Evolutionary conservation across 2,113 vertebrate genomes (phyloP).

Genomic region (Pandion haliaetus): DNA sequence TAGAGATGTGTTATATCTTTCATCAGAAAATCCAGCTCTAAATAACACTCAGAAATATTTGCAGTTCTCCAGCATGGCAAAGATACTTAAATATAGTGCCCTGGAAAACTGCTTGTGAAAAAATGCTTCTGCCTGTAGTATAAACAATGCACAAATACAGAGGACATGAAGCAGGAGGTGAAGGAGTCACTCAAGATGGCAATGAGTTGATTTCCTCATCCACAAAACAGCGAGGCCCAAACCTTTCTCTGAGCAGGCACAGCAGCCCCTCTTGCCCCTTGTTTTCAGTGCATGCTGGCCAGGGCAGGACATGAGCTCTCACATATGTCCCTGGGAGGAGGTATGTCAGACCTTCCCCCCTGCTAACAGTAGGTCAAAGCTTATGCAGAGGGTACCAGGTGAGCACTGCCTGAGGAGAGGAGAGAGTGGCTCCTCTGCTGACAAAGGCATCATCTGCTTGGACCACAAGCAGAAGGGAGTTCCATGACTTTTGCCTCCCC

Average conservation of each 20-base stretch:
- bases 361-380: not conserved
- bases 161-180: not conserved
- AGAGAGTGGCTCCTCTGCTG: not conserved
- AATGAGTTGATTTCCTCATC: not conserved
- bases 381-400: not conserved
- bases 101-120: not conserved
- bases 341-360: not conserved
- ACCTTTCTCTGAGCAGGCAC: not conserved
- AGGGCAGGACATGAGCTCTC: not conserved
- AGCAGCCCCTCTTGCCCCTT: not conserved
- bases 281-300: rapidly evolving
- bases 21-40: not conserved
- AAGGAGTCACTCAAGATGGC: not conserved
- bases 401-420: not conserved
- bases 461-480: not conserved
- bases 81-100: not conserved
- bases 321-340: not conserved
- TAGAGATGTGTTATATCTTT: not conserved
- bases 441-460: not conserved
- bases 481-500: not conserved
- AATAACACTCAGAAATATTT: not conserved
- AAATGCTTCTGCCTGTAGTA: not conserved
- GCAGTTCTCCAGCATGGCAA: not conserved
- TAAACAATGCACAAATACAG: not conserved
- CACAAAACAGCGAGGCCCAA: not conserved